Base-by-base conservation (phyloP, 2,113 vertebrate genomes). In the Caranx ignobilis region DNA sequence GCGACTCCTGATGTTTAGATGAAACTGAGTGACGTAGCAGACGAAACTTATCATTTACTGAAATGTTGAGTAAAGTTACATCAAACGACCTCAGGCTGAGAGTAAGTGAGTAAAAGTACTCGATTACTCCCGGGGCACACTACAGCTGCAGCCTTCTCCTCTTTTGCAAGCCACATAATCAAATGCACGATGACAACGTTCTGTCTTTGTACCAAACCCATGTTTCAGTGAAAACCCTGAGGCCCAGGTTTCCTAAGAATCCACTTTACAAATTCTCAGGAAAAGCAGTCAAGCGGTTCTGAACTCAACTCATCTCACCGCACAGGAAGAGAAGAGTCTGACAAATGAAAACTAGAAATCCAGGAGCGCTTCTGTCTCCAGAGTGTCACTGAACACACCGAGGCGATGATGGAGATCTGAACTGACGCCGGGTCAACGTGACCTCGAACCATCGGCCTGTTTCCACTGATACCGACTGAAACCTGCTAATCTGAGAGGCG, bases 401-500 rank as follows among this genome's bases (percentile, higher is more conserved):
- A 26, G 26, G 26, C 1, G 26, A 26, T 26, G 26, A 26, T 26
- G 26, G 26, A 26, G 26, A 26, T 26, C 77, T 43, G 43, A 75
- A 84, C 16, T 35, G 69, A 75, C 81, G 21, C 47, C 39, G 81
- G 66, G 55, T 55, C 7, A 32, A 78, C 47, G 11, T 5, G 41
- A 77, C 16, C 37, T 83, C 61, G 64, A 52, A 31, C 39, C 39
- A 8, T 75, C 26, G 57, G 56, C 60, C 75, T 32, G 85, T 81
- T 83, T 65, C 77, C 13, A 57, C 67, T 12, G 60, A 74, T 57
- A 39, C 71, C 0, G 11, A 65, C n/a, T 82, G 73, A 89, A 81
- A 37, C 80, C 67, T 6, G 75, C 55, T 88, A 83, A 90, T 89
- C 87, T 79, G 76, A 61, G 61, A 64, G 67, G 43, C 7, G 5